These are phyloP conservation scores for Spheniscus mendiculus DNA, from an alignment of 2,113 vertebrate genomes.

Conservation along the genomic window DNA sequence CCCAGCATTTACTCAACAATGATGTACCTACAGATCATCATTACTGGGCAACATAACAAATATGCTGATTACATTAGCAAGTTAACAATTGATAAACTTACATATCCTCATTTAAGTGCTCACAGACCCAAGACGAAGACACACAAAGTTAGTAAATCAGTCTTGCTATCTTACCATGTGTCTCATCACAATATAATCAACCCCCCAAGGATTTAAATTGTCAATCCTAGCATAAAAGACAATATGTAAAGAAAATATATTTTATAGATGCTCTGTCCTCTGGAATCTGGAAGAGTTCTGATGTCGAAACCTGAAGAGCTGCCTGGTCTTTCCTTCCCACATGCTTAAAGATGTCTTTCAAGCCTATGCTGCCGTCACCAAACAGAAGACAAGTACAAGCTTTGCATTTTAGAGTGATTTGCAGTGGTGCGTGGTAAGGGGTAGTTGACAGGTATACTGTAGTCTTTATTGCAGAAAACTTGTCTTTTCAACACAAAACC, in stretches of 20 bases:
- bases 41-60: background rate
- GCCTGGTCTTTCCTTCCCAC: background rate
- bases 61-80: background rate
- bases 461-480: background rate
- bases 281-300: background rate
- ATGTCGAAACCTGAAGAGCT: background rate
- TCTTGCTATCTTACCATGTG: background rate
- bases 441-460: background rate
- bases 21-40: background rate
- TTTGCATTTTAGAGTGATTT: background rate
- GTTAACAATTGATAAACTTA: background rate
- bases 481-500: background rate
- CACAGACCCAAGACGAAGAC: background rate
- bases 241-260: background rate
- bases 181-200: background rate
- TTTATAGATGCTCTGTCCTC: background rate
- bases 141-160: background rate
- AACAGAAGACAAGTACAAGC: background rate
- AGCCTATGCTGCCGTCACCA: background rate
- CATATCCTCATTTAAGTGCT: background rate
- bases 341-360: background rate
- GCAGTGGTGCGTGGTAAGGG: background rate
- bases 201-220: background rate
- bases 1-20: background rate
- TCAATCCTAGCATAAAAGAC: background rate